These are phyloP conservation scores for Protosalanx chinensis DNA, from an alignment of 2,797 vertebrate species.

Conservation along the genomic window DNA sequence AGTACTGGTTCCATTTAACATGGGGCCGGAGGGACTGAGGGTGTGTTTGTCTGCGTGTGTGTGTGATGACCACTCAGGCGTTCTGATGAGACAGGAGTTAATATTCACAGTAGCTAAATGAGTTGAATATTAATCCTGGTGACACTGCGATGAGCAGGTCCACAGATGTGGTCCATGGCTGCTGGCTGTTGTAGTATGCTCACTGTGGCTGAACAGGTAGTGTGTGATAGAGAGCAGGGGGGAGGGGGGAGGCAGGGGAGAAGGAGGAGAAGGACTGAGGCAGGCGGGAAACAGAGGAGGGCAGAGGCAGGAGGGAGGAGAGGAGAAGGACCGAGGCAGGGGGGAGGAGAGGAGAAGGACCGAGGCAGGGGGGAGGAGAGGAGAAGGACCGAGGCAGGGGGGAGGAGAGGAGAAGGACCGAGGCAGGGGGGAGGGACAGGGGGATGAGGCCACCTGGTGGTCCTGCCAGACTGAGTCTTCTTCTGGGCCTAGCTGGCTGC, in stretches of 20 bases:
- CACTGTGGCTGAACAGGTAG: too few species aligned
- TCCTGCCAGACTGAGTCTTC: background rate
- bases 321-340: too few species aligned
- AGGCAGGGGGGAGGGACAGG: background rate
- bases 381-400: too few species aligned
- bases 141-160: conserved; percentile 31
- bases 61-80: conserved; percentile 9
- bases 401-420: too few species aligned
- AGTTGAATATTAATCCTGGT: conserved; percentile 42
- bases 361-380: background rate
- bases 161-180: too few species aligned
- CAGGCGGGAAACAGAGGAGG: background rate
- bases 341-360: too few species aligned
- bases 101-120: conserved; percentile 19
- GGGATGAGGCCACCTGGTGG: background rate
- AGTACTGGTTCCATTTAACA: too few species aligned
- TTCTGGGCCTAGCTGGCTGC: background rate
- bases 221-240: background rate
- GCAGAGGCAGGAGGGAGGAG: background rate
- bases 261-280: too few species aligned
- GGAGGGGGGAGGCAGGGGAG: background rate
- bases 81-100: conserved; percentile 36
- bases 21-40: background rate
- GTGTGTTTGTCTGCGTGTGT: conserved; percentile 4
- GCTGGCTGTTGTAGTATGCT: too few species aligned